Evolutionary conservation across 30 jellyfish, hydroid and myxozoan species (phyloP), one percentile per base, ranked within the genome.

Genomic region (Phacellophora camtschatica): DNA sequence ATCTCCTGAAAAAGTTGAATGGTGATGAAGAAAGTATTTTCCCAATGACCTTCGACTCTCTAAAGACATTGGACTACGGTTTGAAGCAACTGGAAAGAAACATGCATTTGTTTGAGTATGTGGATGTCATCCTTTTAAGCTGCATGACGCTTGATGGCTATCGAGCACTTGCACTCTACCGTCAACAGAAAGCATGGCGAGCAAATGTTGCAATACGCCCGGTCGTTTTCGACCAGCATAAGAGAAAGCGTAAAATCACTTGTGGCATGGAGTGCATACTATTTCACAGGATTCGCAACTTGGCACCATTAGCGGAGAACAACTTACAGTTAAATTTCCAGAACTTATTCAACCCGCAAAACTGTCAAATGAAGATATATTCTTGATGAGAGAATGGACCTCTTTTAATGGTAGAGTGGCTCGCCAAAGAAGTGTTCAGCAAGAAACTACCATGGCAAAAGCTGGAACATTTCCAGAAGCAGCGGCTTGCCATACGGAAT

Each of bases 391-490:
- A 45, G 70, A 67, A 45, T 67, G 82, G 82, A 67, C 82, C 19
- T 67, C 82, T 13, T 0, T 15, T 5, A 67, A 67, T 41, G 82
- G 82, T 8, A 7, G 27, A 1, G 82, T 67, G 0, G 82, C 19
- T 20, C 66, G 71, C 39, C 82, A 67, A 62, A 62, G 76, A 13
- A 62, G 53, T 2, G 43, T 25, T 13, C 73, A 31, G 5, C 43
- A 58, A 58, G 80, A 66, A 66, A 66, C 80, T 16, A 66, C 81
- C 2, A 66, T 66, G 81, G 71, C 81, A 35, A 66, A 43, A 11
- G 81, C 81, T 35, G 81, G 81, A 15, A 70, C 84, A 5, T 32
- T 70, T 0, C 84, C 84, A 41, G 84, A 70, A 30, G 71, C 69
- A 20, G 84, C 75, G n/a, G n/a, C n/a, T 68, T 68, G 43, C 71